Evolutionary conservation across 53 echinoderm and acorn worm species (phyloP), one percentile per base, ranked within the genome.

Genomic region (Paracentrotus lividus): DNA sequence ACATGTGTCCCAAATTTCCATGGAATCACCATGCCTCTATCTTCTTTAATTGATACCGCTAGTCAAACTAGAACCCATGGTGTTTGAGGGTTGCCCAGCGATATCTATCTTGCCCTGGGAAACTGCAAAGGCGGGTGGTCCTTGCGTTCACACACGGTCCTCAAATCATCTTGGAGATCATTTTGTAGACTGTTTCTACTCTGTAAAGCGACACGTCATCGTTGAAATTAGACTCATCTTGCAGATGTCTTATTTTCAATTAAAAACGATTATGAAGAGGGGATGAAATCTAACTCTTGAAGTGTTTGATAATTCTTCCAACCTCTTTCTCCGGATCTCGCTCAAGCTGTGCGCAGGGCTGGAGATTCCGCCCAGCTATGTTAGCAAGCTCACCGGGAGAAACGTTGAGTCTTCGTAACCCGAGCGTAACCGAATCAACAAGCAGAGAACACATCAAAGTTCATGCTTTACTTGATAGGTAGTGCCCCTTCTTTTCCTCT

Each of bases 371-470:
- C 60, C n/a, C 33, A 20, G 87, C 23, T n/a, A 45, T 81, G 81
- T 47, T 81, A 47, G 81, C 26, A 47, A n/a, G 34, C 86, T 5
- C 86, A 54, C 54, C 53, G 21, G 27, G 86, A 55, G 86, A 20
- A 55, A 55, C 86, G 21, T 55, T 31, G 86, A 86, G n/a, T 81
- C 44, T 86, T 29, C 86, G 86, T 86, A 86, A 86, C 56, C 57
- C 8, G 86, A 86, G 86, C 34, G 34, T 56, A 86, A 86, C 86
- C 86, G 56, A 53, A 86, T 86, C 86, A 86, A 86, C 55, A 86
- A 55, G 24, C n/a, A 42, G 81, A 81, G 81, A 47, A 81, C 81
- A 81, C 26, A 1, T 2, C 26, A 81, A 47, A 81, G 81, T 81
- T 81, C 81, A 81, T 27, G 49, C 24, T 0, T 36, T 0, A 38